Conservation (phyloP, 1,140 invertebrate genomes). For the Antheraea mylitta region DNA sequence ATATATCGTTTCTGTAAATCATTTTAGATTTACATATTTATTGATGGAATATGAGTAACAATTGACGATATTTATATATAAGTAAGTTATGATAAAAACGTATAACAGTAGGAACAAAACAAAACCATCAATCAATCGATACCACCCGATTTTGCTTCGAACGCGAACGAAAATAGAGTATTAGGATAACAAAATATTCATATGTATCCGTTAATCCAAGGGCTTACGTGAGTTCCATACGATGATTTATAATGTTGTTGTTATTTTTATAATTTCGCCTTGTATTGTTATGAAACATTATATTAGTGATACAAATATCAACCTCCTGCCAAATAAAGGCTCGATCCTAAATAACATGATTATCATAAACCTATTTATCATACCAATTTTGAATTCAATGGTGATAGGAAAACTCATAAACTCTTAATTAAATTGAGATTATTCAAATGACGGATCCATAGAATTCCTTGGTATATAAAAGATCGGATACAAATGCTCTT, state of each 20-base stretch:
- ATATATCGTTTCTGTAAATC: not conserved
- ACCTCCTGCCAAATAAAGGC: too few relatives aligned
- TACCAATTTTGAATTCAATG: too few relatives aligned
- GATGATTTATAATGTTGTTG: not conserved
- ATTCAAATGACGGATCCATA: too few relatives aligned
- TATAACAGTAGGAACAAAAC: constrained; percentile 1
- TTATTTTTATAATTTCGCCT: not conserved
- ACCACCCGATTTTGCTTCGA: not conserved
- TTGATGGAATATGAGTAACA: not conserved
- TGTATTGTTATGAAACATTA: too few relatives aligned
- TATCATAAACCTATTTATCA: too few relatives aligned
- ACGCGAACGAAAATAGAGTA: constrained; percentile 6
- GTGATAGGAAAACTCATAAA: too few relatives aligned
- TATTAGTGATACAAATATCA: too few relatives aligned
- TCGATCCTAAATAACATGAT: too few relatives aligned
- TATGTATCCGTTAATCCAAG: not conserved
- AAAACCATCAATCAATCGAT: constrained; percentile 11
- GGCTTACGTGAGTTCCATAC: not conserved
- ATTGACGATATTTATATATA: not conserved
- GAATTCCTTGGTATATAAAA: too few relatives aligned
- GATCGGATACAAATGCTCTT: too few relatives aligned
- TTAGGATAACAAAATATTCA: constrained; percentile 10
- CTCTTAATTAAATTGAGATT: too few relatives aligned
- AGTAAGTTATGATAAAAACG: not conserved
- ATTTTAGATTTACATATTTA: not conserved